Evolutionary conservation across 2,113 vertebrate species (phyloP).

Genomic region (Odocoileus virginianus): DNA sequence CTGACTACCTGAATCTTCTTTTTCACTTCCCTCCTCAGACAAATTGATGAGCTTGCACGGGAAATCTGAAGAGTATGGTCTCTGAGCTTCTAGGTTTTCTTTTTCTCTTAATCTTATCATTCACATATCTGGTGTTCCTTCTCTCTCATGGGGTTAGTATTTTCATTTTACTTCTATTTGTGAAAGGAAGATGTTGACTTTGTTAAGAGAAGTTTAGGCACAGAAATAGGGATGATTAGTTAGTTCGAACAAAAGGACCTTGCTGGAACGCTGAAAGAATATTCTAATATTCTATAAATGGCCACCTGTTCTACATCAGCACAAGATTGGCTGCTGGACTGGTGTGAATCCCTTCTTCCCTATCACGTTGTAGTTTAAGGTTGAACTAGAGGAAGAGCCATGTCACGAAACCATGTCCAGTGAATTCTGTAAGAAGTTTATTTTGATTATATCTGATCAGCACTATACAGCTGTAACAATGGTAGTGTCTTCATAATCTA

Average conservation of each 20-base stretch:
- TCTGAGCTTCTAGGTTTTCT: background rate
- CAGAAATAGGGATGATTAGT: background rate
- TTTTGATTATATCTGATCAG: background rate
- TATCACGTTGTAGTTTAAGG: background rate
- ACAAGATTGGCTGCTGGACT: background rate
- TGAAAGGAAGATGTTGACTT: background rate
- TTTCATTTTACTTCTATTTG: slow-evolving; percentile 7
- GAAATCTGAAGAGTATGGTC: background rate
- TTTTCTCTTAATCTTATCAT: background rate
- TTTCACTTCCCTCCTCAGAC: background rate
- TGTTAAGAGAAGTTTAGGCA: background rate
- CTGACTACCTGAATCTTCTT: background rate
- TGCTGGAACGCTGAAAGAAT: background rate
- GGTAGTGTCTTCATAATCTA: background rate
- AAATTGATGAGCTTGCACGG: background rate
- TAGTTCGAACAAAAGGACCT: background rate
- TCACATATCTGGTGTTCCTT: background rate
- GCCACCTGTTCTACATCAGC: background rate
- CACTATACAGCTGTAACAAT: background rate
- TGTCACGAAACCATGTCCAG: background rate
- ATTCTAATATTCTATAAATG: background rate
- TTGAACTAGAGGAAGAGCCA: background rate
- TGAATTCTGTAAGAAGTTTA: background rate
- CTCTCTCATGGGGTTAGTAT: background rate
- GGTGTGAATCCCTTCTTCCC: background rate